These are phyloP conservation scores for Azemiops feae DNA, from an alignment of 2,113 vertebrate genomes.

Conservation along the genomic window DNA sequence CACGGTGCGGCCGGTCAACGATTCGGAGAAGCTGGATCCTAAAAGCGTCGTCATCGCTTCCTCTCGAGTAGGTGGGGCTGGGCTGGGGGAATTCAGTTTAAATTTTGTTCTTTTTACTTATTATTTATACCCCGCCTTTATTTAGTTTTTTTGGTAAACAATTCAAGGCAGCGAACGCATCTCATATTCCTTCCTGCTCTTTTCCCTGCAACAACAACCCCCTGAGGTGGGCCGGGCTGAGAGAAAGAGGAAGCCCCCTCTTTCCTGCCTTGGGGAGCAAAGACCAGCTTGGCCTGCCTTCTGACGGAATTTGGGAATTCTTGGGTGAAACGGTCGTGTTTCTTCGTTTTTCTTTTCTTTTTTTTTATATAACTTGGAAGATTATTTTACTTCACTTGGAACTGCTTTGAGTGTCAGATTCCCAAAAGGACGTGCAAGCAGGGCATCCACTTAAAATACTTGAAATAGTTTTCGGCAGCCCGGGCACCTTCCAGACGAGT, in stretches of 20 bases:
- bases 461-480: background rate
- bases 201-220: background rate
- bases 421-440: background rate
- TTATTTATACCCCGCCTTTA: background rate
- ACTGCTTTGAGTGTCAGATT: background rate
- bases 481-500: background rate
- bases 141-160: too few relatives aligned
- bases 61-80: slow-evolving; percentile 75
- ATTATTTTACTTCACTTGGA: background rate
- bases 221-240: background rate
- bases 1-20: slow-evolving; percentile 79
- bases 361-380: background rate
- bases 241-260: too few relatives aligned
- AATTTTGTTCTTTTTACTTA: background rate
- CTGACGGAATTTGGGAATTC: background rate
- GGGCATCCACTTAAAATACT: background rate
- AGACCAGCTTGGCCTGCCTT: too few relatives aligned
- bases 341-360: background rate
- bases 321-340: background rate
- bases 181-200: background rate
- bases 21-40: slow-evolving; percentile 55
- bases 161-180: background rate
- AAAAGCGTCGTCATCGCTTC: slow-evolving; percentile 80
- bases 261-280: too few relatives aligned
- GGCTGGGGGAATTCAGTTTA: background rate